Percentiles rank a stretch among this genome's conserved stretches.
These are phyloP conservation scores for Drosophila paranaensis DNA, from an alignment of 2,888 invertebrate genomes.

Conservation along the genomic window DNA sequence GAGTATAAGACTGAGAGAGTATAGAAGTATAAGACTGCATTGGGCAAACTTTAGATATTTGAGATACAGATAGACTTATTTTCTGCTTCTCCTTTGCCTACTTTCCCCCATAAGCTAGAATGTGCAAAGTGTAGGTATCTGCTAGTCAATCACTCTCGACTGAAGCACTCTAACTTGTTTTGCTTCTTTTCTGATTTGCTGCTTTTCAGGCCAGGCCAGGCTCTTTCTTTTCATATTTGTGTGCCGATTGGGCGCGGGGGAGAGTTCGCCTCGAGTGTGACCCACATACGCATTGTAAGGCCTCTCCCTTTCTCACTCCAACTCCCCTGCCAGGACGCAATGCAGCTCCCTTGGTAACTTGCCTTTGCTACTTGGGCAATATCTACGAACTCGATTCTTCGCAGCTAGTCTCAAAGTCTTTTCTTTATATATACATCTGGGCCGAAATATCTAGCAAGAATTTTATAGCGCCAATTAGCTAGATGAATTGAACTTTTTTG, in stretches of 20 bases:
- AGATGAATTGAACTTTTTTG: slow-evolving; percentile 71
- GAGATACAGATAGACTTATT: no score
- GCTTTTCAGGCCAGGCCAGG: not conserved
- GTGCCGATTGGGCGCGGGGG: slow-evolving; percentile 3
- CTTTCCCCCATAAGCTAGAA: no score
- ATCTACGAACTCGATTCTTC: slow-evolving; percentile 18
- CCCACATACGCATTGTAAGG: slow-evolving; percentile 54
- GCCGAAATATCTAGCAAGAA: slow-evolving; percentile 47
- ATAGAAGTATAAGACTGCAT: no score
- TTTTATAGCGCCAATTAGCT: slow-evolving; percentile 75
- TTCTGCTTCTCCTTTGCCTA: no score
- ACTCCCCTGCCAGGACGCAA: slow-evolving; percentile 23
- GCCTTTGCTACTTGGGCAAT: slow-evolving; percentile 1
- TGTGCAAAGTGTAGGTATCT: not conserved
- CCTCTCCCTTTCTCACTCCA: not conserved
- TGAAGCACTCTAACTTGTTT: slow-evolving; percentile 1
- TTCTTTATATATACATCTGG: slow-evolving; percentile 5
- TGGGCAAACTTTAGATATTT: no score
- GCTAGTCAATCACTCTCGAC: not conserved
- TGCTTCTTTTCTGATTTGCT: slow-evolving; percentile 5
- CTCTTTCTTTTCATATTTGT: slow-evolving; percentile 51
- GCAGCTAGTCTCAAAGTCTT: slow-evolving; percentile 9
- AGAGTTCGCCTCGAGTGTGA: slow-evolving; percentile 36
- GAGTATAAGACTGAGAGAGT: no score
- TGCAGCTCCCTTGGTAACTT: slow-evolving; percentile 73